Percentiles rank a stretch among this genome's conserved stretches.
phyloP scores from a whole-genome alignment of 2,113 vertebrate genomes.

The Pontoporia blainvillei region DNA sequence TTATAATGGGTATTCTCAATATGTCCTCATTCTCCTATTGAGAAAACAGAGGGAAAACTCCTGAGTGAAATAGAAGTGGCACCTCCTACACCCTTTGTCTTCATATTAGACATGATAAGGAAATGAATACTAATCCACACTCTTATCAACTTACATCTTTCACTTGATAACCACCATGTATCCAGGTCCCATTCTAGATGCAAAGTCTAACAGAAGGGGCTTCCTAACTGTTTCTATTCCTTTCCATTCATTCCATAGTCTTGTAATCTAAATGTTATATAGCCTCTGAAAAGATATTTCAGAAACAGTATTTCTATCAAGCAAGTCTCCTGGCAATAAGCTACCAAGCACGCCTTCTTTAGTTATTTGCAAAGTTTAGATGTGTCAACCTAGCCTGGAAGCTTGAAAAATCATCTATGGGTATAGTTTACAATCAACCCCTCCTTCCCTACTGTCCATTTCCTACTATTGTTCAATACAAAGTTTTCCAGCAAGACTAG shows the following conservation, averaged over 20 bases:
- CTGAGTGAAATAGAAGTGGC: background rate
- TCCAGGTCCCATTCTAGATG: background rate
- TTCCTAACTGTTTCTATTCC: background rate
- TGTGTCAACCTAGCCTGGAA: background rate
- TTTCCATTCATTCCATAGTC: background rate
- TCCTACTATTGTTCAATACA: background rate
- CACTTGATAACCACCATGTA: no score
- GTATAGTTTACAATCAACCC: background rate
- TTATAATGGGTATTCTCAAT: background rate
- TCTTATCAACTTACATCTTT: background rate
- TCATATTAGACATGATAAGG: background rate
- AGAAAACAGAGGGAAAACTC: background rate
- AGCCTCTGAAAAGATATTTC: background rate
- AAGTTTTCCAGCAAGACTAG: background rate
- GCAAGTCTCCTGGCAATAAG: background rate
- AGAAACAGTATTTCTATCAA: background rate
- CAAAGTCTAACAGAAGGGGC: background rate
- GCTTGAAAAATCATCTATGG: background rate
- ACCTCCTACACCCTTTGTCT: accelerated
- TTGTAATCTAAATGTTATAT: background rate
- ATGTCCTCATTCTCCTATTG: background rate
- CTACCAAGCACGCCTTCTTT: background rate
- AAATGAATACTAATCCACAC: background rate
- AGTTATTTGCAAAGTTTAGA: background rate
- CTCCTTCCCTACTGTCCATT: background rate